phyloP scores from a whole-genome alignment of 2,797 vertebrate genomes.

The Prunella strophiata region DNA sequence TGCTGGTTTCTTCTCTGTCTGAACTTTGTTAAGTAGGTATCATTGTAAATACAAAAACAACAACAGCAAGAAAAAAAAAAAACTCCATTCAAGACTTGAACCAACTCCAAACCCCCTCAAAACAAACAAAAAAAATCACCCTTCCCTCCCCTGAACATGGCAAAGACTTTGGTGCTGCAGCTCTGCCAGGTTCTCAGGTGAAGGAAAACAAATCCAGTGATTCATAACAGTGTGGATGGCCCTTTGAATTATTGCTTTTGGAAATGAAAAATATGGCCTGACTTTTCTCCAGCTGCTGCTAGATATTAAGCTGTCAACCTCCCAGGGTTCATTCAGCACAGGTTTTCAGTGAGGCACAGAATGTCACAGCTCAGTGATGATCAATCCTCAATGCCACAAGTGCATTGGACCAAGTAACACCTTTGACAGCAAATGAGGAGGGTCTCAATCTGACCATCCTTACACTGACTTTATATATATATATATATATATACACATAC shows the following conservation, averaged over 20 bases:
- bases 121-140: rapidly evolving
- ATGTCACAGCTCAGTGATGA: background rate
- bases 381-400: background rate
- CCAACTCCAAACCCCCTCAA: background rate
- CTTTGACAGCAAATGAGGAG: background rate
- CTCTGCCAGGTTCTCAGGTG: background rate
- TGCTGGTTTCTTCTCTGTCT: background rate
- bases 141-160: rapidly evolving
- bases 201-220: background rate
- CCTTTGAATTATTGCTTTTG: slow-evolving; percentile 1
- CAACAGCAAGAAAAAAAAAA: background rate
- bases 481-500: background rate
- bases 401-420: background rate
- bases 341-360: background rate
- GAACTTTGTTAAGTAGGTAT: background rate
- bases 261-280: slow-evolving; percentile 4
- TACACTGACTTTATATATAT: background rate
- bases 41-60: background rate
- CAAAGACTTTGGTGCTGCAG: background rate
- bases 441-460: background rate
- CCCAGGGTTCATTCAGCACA: background rate
- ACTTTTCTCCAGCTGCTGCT: background rate
- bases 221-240: background rate
- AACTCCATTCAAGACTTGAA: background rate
- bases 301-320: background rate